A percentile compares a stretch with the other conserved stretches of the same genome.
These are phyloP conservation scores for Amazona vittata DNA, from an alignment of 2,113 vertebrate species.

Conservation along the genomic window DNA sequence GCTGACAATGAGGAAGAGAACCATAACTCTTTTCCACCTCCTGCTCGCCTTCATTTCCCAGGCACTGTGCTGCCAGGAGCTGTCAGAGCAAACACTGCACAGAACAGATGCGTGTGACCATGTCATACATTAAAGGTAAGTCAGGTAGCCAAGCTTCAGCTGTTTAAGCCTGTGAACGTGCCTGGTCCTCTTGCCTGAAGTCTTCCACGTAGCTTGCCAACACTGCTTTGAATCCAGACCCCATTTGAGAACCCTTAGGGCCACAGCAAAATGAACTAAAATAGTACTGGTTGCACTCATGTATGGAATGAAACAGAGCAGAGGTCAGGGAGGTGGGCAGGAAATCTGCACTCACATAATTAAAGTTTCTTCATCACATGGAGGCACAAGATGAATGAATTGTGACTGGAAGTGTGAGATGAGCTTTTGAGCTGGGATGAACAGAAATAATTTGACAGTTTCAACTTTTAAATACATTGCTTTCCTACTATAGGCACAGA, in stretches of 20 bases:
- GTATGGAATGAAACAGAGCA: not conserved
- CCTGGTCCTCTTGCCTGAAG: not conserved
- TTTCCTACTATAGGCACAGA: not conserved
- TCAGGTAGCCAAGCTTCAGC: not conserved
- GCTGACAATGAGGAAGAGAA: not conserved
- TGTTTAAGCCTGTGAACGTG: not conserved
- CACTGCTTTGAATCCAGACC: not conserved
- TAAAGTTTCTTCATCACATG: not conserved
- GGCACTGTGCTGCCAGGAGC: fast-evolving
- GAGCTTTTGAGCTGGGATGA: not conserved
- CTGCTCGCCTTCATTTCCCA: not conserved
- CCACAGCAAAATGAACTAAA: not conserved
- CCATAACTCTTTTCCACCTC: not conserved
- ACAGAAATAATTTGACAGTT: not conserved
- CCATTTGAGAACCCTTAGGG: not conserved
- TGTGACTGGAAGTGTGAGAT: not conserved
- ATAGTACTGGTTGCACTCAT: not conserved
- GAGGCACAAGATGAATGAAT: not conserved
- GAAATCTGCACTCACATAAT: not conserved
- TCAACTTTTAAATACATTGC: not conserved
- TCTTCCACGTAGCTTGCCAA: not conserved
- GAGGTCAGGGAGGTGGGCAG: not conserved
- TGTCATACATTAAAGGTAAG: not conserved
- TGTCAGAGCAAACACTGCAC: not conserved
- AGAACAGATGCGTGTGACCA: not conserved